Evolutionary conservation across 2,888 invertebrate species (phyloP), one percentile per base, ranked within the genome.

Genomic region (Leucania comma): DNA sequence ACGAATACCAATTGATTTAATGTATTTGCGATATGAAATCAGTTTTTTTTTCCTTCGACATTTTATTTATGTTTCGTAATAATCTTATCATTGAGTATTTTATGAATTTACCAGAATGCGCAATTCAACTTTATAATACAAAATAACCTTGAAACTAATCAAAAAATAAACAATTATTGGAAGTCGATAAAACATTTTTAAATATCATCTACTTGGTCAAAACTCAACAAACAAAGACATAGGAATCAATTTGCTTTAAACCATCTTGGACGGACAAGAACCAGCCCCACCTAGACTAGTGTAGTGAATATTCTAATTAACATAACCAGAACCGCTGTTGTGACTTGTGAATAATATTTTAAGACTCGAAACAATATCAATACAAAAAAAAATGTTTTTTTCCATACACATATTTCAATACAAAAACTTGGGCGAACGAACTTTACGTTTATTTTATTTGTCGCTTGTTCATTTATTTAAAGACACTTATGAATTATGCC

Each of bases 91-190:
- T 10, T 10, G 32, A 32, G 51, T 1, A 32, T 48, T 67, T 46
- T 50, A 20, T 26, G 35, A 75, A 53, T 69, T 54, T 35, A 32
- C 22, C 50, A 38, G 22, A 63, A 64, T 61, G n/a, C 50, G 26
- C 67, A 54, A 46, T 70, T 63, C 20, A 58, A 53, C 60, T 46
- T 59, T 63, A 26, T 22, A 46, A 56, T 51, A 5, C 22, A 35
- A 72, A 63, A 61, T 64, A 64, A 75, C 75, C 75, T 78, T 78
- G 75, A 65, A 64, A 24, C 24, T 54, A 38, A 71, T 75, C 57
- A 64, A 58, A 71, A 32, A 57, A 64, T 29, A 64, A 69, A 64
- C 48, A 75, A 67, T 35, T 51, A 67, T 35, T 51, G 35, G 5
- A 26, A 50, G 42, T 50, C 10, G 32, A 42, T 53, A 50, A 46